These are phyloP conservation scores for Enchytraeus crypticus DNA, from an alignment of 2,888 invertebrate species.

Conservation along the genomic window DNA sequence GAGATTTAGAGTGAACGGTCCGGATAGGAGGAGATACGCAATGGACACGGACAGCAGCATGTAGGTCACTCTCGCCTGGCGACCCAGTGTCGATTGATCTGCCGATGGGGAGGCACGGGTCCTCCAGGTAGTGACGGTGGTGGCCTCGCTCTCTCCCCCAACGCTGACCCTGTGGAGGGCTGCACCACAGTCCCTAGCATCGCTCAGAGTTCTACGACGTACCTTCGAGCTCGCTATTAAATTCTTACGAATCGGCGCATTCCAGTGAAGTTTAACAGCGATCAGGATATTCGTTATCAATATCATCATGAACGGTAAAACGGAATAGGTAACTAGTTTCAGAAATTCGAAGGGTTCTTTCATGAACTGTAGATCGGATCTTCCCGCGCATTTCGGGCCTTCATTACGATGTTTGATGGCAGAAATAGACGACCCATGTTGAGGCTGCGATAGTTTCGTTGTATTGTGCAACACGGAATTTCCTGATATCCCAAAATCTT, in stretches of 20 bases:
- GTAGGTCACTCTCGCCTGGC: slow-evolving; percentile 3
- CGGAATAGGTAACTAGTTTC: slow-evolving; percentile 5
- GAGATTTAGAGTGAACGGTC: slow-evolving; percentile 11
- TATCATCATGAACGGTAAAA: slow-evolving; percentile 7
- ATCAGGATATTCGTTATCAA: slow-evolving; percentile 5
- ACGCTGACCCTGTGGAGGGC: not conserved
- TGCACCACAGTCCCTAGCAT: no score
- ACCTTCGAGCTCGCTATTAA: not conserved
- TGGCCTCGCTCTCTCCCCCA: not conserved
- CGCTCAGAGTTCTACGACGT: not conserved
- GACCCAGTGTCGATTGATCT: not conserved
- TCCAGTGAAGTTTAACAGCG: not conserved
- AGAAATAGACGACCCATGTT: no score
- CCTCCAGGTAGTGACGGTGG: not conserved
- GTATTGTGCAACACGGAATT: not conserved
- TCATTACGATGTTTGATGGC: not conserved
- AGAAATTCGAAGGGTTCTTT: slow-evolving; percentile 18
- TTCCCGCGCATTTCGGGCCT: not conserved
- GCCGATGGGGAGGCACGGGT: not conserved
- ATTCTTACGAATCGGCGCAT: not conserved
- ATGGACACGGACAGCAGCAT: slow-evolving; percentile 20
- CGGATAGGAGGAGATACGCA: slow-evolving; percentile 18
- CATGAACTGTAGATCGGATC: not conserved
- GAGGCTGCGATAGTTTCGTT: not conserved
- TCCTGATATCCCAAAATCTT: no score